Percentiles rank a stretch among this genome's conserved stretches.
Conservation (phyloP, 1,140 invertebrate genomes). For the Alviniconcha marisindica region DNA sequence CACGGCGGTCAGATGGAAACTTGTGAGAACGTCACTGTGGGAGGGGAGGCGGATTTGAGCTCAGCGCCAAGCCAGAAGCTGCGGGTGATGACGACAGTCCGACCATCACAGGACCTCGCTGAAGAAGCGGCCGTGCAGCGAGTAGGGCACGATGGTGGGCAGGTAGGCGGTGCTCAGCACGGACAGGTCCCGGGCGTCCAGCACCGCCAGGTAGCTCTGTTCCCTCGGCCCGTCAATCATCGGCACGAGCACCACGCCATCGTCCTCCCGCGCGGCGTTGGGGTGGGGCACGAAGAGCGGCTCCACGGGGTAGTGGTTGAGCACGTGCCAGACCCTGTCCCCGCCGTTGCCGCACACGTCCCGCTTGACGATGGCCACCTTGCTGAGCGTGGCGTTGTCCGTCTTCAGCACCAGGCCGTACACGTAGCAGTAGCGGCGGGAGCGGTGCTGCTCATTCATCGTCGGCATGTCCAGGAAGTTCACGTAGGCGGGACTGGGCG, state of each 20-base stretch:
- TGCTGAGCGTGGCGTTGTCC: constrained; percentile 56
- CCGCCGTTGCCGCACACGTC: constrained; percentile 60
- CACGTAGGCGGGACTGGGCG: constrained; percentile 37
- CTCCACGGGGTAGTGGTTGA: constrained; percentile 65
- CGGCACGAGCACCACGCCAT: constrained; percentile 65
- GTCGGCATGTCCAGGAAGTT: constrained; percentile 66
- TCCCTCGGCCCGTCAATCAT: constrained; percentile 59
- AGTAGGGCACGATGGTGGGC: constrained; percentile 66
- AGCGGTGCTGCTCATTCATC: constrained; percentile 68
- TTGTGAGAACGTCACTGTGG: not conserved
- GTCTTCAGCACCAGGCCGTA: constrained; percentile 68
- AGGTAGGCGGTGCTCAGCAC: constrained; percentile 54
- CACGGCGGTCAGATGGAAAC: not conserved
- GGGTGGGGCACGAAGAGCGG: constrained; percentile 66
- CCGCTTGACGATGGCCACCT: constrained; percentile 68
- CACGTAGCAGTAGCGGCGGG: constrained; percentile 63
- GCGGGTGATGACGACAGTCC: too few relatives aligned
- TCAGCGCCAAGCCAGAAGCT: not conserved
- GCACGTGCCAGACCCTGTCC: constrained; percentile 55
- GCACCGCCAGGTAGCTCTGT: constrained; percentile 59
- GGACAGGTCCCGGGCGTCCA: constrained; percentile 63
- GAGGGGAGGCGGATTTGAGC: not conserved
- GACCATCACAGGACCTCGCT: constrained; percentile 43
- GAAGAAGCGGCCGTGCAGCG: constrained; percentile 69
- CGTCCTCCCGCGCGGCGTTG: constrained; percentile 58